Evolutionary conservation across 2,888 invertebrate species (phyloP), one percentile per base, ranked within the genome.

Genomic region (Acrobasis consociella): DNA sequence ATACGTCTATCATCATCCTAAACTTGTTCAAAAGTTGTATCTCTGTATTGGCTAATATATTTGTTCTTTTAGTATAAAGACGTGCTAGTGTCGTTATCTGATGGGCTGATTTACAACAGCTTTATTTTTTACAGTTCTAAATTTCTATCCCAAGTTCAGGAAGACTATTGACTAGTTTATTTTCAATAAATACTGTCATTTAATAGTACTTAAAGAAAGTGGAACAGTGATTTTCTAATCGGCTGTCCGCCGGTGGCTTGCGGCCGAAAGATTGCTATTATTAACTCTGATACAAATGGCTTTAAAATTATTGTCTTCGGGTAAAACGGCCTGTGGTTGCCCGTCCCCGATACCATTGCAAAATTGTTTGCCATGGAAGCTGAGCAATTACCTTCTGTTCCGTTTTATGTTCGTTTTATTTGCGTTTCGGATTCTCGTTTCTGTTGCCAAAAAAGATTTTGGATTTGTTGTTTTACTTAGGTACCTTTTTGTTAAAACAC

Each of bases 151-250:
- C n/a, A 42, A 13, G 10, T 5, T 42, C 13, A 42, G 42, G 3
- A 42, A 42, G 68, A 64, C 67, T 67, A 68, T 65, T 62, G 42
- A 64, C 53, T n/a, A 62, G 49, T 52, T 38, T 58, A 51, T n/a
- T 17, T 17, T 55, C 55, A 55, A 39, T 55, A 55, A 55, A 38
- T 37, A 53, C 53, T 53, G 31, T 50, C 49, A 50, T 59, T 59
- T 49, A 50, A 37, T n/a, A 49, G 52, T 38, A 39, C 42, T 55
- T 13, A 55, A 59, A 60, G 55, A 37, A 53, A 56, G 49, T 53
- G 17, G 39, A 56, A 15, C 49, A 62, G 46, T 56, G 39, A 58
- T 60, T 60, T 58, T 50, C 38, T 50, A 31, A 58, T 15, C 49
- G n/a, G 59, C 1, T 10, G 13, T 10, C 16, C 37, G 52, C 5